Conservation (phyloP, 2,888 invertebrate genomes). For the Coelopa pilipes region DNA sequence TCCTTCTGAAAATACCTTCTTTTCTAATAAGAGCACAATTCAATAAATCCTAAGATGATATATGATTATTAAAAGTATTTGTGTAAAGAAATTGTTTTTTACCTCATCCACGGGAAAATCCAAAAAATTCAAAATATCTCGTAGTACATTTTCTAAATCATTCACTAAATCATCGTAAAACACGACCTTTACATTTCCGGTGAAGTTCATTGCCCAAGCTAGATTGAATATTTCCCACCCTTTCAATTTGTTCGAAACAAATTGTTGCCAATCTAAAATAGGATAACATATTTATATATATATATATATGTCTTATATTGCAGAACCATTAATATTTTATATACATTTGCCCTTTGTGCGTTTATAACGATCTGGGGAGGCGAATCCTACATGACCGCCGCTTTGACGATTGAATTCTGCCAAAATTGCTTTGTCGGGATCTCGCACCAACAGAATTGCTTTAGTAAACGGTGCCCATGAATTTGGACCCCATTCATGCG, state of each 20-base stretch:
- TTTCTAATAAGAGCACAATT: constrained; percentile 72
- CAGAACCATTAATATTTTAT: constrained; percentile 43
- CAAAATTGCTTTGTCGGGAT: constrained; percentile 75
- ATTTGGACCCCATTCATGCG: constrained; percentile 77
- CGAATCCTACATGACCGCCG: constrained; percentile 84
- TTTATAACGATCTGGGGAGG: constrained; percentile 75
- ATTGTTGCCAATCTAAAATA: constrained; percentile 76
- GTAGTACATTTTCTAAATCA: constrained; percentile 71
- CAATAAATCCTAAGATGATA: constrained; percentile 67
- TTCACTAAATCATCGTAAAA: constrained; percentile 77
- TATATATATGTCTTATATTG: no score
- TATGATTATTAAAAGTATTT: constrained; percentile 8
- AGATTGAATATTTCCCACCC: constrained; percentile 78
- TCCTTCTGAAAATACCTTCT: constrained; percentile 80
- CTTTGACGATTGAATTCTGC: constrained; percentile 85
- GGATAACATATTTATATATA: no score
- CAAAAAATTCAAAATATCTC: constrained; percentile 72
- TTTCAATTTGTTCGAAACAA: constrained; percentile 74
- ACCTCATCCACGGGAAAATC: constrained; percentile 70
- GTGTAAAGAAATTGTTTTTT: constrained; percentile 38
- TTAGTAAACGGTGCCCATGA: constrained; percentile 73
- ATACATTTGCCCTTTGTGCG: constrained; percentile 74
- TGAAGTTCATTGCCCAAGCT: constrained; percentile 77
- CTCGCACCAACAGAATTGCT: constrained; percentile 77
- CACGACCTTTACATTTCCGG: constrained; percentile 76